These are phyloP conservation scores for Hemiscyllium ocellatum DNA, from an alignment of 2,113 vertebrate species.

Conservation along the genomic window DNA sequence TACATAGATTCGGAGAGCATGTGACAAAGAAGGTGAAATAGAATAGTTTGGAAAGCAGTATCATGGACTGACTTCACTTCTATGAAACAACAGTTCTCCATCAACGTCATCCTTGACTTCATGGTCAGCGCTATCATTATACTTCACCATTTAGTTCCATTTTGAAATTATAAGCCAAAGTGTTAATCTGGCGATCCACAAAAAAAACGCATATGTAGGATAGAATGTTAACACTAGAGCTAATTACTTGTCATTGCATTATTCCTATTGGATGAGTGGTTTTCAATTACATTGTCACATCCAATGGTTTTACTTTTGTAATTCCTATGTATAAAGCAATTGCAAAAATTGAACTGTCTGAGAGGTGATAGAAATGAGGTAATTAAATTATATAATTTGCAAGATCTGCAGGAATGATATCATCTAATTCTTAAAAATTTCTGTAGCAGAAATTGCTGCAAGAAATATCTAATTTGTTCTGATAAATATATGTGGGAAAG, in stretches of 20 bases:
- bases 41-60: background rate
- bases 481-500: background rate
- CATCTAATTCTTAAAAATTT: background rate
- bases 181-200: background rate
- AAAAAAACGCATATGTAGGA: too few species aligned
- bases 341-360: background rate
- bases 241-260: background rate
- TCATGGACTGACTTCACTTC: background rate
- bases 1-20: background rate
- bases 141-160: too few species aligned
- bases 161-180: background rate
- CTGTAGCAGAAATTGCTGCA: background rate
- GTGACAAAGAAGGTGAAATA: background rate
- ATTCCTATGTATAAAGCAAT: background rate
- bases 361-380: background rate
- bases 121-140: too few species aligned
- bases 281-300: background rate
- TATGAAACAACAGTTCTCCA: background rate
- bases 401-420: background rate
- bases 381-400: background rate
- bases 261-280: background rate
- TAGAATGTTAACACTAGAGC: background rate
- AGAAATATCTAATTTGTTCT: background rate
- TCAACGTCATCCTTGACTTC: background rate
- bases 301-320: background rate